A percentile compares a stretch with the other conserved stretches of the same genome.
Evolutionary conservation across 1,140 invertebrate genomes (phyloP).

Genomic region (Polyergus mexicanus): DNA sequence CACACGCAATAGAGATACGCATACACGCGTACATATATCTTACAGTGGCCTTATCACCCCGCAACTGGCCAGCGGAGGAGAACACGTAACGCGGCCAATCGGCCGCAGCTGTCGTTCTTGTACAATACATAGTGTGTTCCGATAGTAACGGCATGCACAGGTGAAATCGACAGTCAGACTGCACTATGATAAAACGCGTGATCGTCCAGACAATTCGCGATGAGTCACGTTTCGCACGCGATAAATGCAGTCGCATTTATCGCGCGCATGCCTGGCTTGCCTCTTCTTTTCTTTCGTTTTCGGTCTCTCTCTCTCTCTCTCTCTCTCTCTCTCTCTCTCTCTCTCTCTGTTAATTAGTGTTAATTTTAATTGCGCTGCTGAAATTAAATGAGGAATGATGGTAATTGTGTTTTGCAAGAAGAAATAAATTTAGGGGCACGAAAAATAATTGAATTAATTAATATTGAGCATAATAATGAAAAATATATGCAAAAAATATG

Average conservation of each 20-base stretch:
- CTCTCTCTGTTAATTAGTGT: neutral
- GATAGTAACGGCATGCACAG: conserved; percentile 46
- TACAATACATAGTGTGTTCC: conserved; percentile 28
- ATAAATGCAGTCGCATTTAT: conserved; percentile 7
- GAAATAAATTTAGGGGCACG: neutral
- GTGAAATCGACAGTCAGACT: conserved; percentile 31
- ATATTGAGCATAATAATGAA: neutral
- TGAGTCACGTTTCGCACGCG: conserved; percentile 29
- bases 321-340: neutral
- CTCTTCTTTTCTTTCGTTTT: neutral
- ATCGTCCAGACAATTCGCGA: conserved; percentile 1
- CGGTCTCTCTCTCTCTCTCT: neutral
- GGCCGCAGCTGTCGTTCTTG: conserved; percentile 66
- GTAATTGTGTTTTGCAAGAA: neutral
- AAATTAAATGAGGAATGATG: neutral
- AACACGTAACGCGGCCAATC: conserved; percentile 62
- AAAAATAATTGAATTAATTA: neutral
- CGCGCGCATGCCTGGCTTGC: neutral
- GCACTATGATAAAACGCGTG: conserved; percentile 22
- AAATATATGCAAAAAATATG: too few relatives aligned
- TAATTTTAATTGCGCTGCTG: neutral
- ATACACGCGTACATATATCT: neutral
- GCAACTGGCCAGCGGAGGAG: conserved; percentile 53
- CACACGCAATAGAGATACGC: neutral
- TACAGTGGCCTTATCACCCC: conserved; percentile 53